Evolutionary conservation across 1,140 invertebrate genomes (phyloP).

Genomic region (Papilio machaon): DNA sequence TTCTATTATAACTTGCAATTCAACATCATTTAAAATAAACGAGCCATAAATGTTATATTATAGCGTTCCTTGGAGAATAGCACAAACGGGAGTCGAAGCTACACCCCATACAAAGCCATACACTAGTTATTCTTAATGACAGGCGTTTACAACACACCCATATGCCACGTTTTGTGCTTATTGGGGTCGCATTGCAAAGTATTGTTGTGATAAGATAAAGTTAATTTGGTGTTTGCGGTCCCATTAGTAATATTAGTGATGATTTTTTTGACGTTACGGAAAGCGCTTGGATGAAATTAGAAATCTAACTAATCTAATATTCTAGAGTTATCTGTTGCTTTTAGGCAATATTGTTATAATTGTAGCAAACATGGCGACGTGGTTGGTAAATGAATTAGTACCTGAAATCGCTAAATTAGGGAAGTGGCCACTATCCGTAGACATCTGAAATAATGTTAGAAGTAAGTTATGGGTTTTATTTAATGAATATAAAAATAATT

Average conservation of each 20-base stretch:
- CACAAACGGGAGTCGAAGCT: conserved; percentile 38
- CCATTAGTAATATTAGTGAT: conserved; percentile 24
- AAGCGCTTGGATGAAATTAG: background rate
- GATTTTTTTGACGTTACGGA: background rate
- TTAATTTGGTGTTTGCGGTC: conserved; percentile 38
- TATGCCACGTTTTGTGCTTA: conserved; percentile 48
- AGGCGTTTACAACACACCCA: conserved; percentile 58
- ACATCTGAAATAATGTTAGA: no score
- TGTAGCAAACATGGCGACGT: no score
- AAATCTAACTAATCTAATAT: no score
- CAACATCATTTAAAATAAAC: conserved; percentile 58
- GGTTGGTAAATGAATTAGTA: no score
- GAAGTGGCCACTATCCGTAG: no score
- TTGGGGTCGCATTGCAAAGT: conserved; percentile 11
- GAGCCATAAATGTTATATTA: conserved; percentile 49
- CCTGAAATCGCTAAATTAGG: no score
- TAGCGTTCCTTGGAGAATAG: conserved; percentile 50
- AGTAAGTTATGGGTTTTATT: no score
- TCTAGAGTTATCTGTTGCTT: no score
- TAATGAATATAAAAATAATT: no score
- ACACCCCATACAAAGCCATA: conserved; percentile 12
- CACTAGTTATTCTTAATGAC: conserved; percentile 53
- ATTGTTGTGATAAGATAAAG: conserved; percentile 30
- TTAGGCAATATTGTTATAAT: no score
- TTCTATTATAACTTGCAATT: conserved; percentile 40